Evolutionary conservation across 2,888 invertebrate species (phyloP).

Genomic region (Gymnosoma rotundatum): DNA sequence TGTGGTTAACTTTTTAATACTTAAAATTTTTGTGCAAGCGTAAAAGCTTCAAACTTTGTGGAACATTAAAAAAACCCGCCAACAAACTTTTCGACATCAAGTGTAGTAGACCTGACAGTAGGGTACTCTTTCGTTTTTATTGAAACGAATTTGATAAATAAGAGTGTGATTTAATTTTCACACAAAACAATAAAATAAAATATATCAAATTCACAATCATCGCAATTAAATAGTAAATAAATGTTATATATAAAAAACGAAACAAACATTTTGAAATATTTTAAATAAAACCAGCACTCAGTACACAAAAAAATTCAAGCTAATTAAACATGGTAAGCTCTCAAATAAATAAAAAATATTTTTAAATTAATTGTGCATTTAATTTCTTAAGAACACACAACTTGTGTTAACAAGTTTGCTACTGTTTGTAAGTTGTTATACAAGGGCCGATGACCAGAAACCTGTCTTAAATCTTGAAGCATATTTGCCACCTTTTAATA

Average conservation of each 20-base stretch:
- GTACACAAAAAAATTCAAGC: slow-evolving; percentile 17
- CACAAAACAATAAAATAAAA: slow-evolving; percentile 12
- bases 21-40: too few species aligned
- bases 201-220: neutral
- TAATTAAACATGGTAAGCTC: slow-evolving; percentile 45
- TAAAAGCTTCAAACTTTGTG: too few species aligned
- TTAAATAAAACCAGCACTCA: slow-evolving; percentile 3
- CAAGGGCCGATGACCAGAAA: slow-evolving; percentile 13
- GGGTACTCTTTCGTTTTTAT: slow-evolving; percentile 6
- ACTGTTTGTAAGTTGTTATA: neutral
- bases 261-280: slow-evolving; percentile 28
- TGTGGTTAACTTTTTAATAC: too few species aligned
- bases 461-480: neutral
- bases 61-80: too few species aligned
- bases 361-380: neutral
- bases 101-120: neutral
- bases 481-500: neutral
- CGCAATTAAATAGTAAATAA: slow-evolving; percentile 15
- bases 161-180: neutral
- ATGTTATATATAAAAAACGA: slow-evolving; percentile 47
- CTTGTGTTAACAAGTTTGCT: slow-evolving; percentile 11
- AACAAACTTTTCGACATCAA: too few species aligned
- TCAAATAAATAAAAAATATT: neutral
- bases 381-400: slow-evolving; percentile 28
- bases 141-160: slow-evolving; percentile 19